Evolutionary conservation across 2,797 vertebrate genomes (phyloP), one percentile per base, ranked within the genome.

Genomic region (Bradypus variegatus): DNA sequence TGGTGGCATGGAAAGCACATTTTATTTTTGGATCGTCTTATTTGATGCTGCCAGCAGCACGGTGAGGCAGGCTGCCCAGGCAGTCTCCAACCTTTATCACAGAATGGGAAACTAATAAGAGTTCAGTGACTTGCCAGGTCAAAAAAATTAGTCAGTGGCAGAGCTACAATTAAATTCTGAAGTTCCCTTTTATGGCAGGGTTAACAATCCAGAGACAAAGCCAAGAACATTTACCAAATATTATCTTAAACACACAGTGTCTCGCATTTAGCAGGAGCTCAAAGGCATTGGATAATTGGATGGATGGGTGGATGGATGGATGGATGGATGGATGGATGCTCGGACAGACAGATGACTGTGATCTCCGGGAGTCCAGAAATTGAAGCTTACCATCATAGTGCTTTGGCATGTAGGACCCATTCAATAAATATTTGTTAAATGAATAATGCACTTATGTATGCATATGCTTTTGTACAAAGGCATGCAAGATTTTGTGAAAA

Each of bases 41-140:
- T 70, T 75, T 60, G 88, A 92, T 2, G 2, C 88, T 92, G 70
- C 29, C 80, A 36, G 60, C 25, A 79, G 65, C 62, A 15, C 29
- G 38, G 50, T 55, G 76, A 90, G 60, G 29, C 65, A 48, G 21
- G 27, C 70, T 48, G 50, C 18, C 80, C 45, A 45, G 36, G 36
- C 60, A 18, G 12, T 31, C 67, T 77, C 89, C 89, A 76, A 60
- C 91, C 4, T 12, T 58, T 9, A 80, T 82, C 85, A 82, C 36
- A 60, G 67, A 90, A 77, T 36, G 92, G 36, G 60, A 94, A 94
- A 93, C 48, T 85, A 70, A 58, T 60, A 45, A 62, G 75, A 94
- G 72, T 90, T 93, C 45, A 87, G 53, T 75, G 23, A 48, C n/a
- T 90, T 93, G 77, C 84, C 73, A 58, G 67, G n/a, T 15, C 86